Percentiles rank a stretch among this genome's conserved stretches.
Conservation (phyloP, 2,888 invertebrate genomes). For the Neelides folsomi region DNA sequence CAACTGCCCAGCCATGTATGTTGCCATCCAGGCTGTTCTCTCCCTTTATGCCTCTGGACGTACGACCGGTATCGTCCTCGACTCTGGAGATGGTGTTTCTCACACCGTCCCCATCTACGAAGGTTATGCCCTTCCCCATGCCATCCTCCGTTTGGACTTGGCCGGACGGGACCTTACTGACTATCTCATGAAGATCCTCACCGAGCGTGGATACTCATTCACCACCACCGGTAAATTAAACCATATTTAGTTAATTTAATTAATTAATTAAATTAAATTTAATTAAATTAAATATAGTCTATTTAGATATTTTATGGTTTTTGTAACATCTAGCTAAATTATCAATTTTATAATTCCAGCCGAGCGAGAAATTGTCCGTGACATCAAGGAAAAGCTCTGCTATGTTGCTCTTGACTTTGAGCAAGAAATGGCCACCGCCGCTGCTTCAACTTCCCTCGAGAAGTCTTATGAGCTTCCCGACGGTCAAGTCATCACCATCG, state of each 20-base stretch:
- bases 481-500: constrained; percentile 74
- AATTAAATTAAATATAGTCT: too few relatives aligned
- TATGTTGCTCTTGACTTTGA: constrained; percentile 89
- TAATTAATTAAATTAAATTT: too few relatives aligned
- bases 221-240: constrained; percentile 56
- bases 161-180: constrained; percentile 45
- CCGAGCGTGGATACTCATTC: constrained; percentile 46
- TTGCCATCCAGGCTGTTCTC: constrained; percentile 83
- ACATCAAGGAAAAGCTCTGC: constrained; percentile 89
- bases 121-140: constrained; percentile 80
- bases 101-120: constrained; percentile 94
- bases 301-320: too few relatives aligned
- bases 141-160: constrained; percentile 70
- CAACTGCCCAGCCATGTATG: constrained; percentile 88
- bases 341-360: constrained; percentile 37
- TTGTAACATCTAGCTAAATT: too few relatives aligned
- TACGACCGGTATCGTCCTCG: constrained; percentile 90
- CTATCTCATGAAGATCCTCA: constrained; percentile 47
- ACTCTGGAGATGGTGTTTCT: constrained; percentile 90
- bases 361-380: constrained; percentile 77
- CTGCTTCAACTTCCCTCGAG: constrained; percentile 76
- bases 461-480: constrained; percentile 87
- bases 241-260: too few relatives aligned
- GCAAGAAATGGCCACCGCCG: constrained; percentile 89
- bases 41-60: constrained; percentile 89